phyloP scores from a whole-genome alignment of 2,113 vertebrate genomes.

The Embiotoca jacksoni region DNA sequence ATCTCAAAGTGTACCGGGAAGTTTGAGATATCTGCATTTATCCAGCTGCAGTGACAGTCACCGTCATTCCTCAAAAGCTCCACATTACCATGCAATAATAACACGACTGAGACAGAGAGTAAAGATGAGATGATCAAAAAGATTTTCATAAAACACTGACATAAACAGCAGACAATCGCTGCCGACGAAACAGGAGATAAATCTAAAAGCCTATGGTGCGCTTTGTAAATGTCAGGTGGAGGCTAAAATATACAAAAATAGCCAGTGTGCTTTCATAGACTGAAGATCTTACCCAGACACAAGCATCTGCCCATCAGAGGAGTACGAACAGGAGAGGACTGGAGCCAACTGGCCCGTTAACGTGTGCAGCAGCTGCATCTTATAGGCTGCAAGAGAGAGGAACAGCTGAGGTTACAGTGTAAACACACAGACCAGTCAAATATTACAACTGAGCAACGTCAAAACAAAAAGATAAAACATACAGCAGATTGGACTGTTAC shows the following conservation, averaged over 20 bases:
- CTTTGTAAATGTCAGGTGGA: neutral
- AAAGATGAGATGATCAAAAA: neutral
- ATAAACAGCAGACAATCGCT: neutral
- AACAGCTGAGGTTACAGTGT: neutral
- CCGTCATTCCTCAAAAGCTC: neutral
- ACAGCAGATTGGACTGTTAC: neutral
- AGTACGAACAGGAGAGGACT: conserved; percentile 93
- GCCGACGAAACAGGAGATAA: neutral
- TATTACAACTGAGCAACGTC: neutral
- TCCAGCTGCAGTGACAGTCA: neutral
- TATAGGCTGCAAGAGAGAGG: conserved; percentile 80
- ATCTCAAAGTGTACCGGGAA: neutral
- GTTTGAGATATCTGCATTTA: neutral
- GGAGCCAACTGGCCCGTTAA: conserved; percentile 90
- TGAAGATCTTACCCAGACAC: conserved; percentile 88
- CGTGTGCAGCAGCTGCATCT: conserved; percentile 86
- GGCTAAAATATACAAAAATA: neutral
- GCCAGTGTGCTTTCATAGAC: neutral
- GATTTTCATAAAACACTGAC: neutral
- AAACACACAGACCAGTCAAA: neutral
- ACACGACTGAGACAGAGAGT: too few relatives aligned
- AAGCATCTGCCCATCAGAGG: conserved; percentile 90
- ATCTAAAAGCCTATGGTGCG: neutral
- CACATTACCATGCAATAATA: too few relatives aligned
- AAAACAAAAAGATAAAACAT: neutral